A percentile compares a stretch with the other conserved stretches of the same genome.
Evolutionary conservation across 1,140 invertebrate species (phyloP).

Genomic region (Philotrypesis tridentata): DNA sequence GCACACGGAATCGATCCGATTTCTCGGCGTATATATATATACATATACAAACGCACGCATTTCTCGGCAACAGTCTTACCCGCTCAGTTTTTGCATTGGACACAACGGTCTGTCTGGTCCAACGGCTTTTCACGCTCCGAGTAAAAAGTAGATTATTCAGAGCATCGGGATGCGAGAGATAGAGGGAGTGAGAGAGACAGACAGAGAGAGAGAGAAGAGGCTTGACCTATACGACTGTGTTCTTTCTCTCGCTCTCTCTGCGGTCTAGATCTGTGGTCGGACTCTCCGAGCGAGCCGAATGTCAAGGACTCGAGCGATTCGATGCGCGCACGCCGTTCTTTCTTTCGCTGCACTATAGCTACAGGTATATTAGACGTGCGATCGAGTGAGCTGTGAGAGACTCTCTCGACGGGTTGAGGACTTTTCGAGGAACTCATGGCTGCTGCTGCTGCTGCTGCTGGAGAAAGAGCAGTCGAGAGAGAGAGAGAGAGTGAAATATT

Average conservation of each 20-base stretch:
- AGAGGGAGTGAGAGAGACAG: constrained; percentile 45
- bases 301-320: constrained; percentile 53
- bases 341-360: neutral
- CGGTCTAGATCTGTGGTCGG: constrained; percentile 54
- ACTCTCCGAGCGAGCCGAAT: constrained; percentile 48
- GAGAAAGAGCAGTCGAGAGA: neutral
- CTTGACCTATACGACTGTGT: constrained; percentile 52
- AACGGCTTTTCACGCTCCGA: constrained; percentile 45
- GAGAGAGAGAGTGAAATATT: neutral
- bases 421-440: neutral
- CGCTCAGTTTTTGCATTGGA: too few species aligned
- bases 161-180: constrained; percentile 36
- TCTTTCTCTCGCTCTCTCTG: constrained; percentile 42
- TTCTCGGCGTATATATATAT: neutral
- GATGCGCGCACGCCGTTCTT: constrained; percentile 37
- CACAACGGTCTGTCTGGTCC: neutral
- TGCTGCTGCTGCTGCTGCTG: too few species aligned
- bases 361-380: too few species aligned
- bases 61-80: too few species aligned
- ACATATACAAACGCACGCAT: neutral
- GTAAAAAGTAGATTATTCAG: constrained; percentile 26
- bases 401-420: neutral
- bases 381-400: neutral
- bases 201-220: constrained; percentile 49
- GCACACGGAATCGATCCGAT: neutral